Conservation (phyloP, 2,888 invertebrate genomes). For the Phengaris alcon region DNA sequence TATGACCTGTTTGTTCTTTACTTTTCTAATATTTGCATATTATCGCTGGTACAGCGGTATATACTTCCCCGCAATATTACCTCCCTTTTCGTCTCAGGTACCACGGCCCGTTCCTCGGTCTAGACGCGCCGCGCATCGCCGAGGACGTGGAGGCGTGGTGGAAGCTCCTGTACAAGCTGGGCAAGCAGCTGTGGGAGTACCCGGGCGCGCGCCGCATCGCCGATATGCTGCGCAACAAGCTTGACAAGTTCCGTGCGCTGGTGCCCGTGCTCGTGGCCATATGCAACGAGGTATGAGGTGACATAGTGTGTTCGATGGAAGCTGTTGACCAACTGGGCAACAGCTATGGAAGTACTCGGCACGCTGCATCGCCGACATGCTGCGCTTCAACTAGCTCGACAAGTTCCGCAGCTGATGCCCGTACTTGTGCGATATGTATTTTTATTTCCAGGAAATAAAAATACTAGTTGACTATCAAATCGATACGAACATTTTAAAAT, state of each 20-base stretch:
- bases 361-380: constrained; percentile 90
- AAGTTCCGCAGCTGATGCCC: constrained; percentile 93
- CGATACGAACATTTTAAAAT: too few species aligned
- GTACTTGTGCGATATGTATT: constrained; percentile 90
- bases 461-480: too few species aligned
- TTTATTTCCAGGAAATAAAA: too few species aligned
- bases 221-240: constrained; percentile 90
- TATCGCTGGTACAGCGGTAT: too few species aligned
- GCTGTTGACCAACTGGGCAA: constrained; percentile 89
- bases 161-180: constrained; percentile 89
- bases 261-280: constrained; percentile 93
- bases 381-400: constrained; percentile 89
- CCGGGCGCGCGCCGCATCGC: constrained; percentile 92
- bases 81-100: constrained; percentile 67
- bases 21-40: too few species aligned
- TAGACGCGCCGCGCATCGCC: constrained; percentile 90
- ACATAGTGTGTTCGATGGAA: constrained; percentile 79
- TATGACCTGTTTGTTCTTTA: too few species aligned
- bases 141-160: constrained; percentile 93
- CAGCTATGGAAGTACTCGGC: constrained; percentile 90
- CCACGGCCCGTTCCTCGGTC: constrained; percentile 88
- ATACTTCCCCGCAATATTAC: too few species aligned
- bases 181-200: constrained; percentile 89
- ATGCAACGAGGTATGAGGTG: constrained; percentile 82
- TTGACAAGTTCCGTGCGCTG: constrained; percentile 94